phyloP scores from a whole-genome alignment of 2,113 vertebrate species.

The Grammomys surdaster region DNA sequence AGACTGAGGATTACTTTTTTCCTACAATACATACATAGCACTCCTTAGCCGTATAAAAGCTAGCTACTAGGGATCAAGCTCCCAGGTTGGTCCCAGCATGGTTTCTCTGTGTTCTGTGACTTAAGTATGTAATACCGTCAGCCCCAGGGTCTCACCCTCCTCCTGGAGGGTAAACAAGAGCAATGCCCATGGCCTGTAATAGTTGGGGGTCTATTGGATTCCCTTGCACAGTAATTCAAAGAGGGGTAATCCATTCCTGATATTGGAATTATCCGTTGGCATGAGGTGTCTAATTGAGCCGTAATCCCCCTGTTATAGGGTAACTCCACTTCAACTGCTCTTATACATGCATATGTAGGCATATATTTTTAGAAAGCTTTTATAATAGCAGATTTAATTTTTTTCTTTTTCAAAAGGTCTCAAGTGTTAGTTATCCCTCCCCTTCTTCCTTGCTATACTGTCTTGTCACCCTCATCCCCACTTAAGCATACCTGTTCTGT shows the following conservation, averaged over 20 bases:
- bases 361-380: background rate
- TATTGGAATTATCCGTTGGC: background rate
- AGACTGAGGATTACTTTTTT: background rate
- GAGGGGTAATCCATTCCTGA: background rate
- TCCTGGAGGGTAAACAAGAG: background rate
- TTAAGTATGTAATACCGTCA: background rate
- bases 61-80: background rate
- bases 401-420: background rate
- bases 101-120: background rate
- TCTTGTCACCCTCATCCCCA: background rate
- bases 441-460: background rate
- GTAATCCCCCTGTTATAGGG: background rate
- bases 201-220: background rate
- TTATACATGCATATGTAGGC: background rate
- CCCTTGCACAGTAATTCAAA: background rate
- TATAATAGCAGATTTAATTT: background rate
- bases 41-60: background rate
- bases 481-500: background rate
- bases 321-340: background rate
- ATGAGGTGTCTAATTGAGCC: background rate
- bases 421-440: background rate
- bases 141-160: background rate
- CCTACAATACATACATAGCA: background rate
- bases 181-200: background rate
- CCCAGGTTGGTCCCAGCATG: background rate